Evolutionary conservation across 2,888 invertebrate species (phyloP).

Genomic region (Neocrepidodera transversa): DNA sequence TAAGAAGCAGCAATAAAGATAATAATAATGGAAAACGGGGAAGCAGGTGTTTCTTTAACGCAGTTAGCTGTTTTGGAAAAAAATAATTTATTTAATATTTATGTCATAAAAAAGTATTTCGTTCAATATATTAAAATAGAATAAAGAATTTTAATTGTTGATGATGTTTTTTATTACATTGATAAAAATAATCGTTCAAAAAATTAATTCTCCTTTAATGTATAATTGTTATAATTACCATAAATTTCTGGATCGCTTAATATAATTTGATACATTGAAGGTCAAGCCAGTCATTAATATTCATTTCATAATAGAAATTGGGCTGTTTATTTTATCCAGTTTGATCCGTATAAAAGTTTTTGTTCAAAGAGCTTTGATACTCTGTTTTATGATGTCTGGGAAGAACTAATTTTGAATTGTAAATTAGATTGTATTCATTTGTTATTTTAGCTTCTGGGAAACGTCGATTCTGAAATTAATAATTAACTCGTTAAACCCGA

Average conservation of each 20-base stretch:
- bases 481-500: too few species aligned
- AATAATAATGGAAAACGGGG: slow-evolving; percentile 16
- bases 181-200: too few species aligned
- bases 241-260: not conserved
- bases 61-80: slow-evolving; percentile 24
- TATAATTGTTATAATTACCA: too few species aligned
- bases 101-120: too few species aligned
- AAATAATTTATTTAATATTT: too few species aligned
- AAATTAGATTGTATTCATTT: not conserved
- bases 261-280: not conserved
- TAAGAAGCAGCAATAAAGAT: slow-evolving; percentile 7
- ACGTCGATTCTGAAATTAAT: too few species aligned
- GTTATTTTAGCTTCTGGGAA: not conserved
- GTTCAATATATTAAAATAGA: too few species aligned
- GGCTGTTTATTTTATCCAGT: not conserved
- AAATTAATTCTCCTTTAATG: too few species aligned
- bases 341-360: not conserved
- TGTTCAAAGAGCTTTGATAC: not conserved
- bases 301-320: not conserved
- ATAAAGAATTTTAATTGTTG: too few species aligned
- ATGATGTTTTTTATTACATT: too few species aligned
- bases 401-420: not conserved
- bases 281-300: not conserved
- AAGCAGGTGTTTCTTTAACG: slow-evolving; percentile 21
- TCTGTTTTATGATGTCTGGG: not conserved